Percentiles rank a stretch among this genome's conserved stretches.
Evolutionary conservation across 2,113 vertebrate species (phyloP).

Genomic region (Promerops cafer): DNA sequence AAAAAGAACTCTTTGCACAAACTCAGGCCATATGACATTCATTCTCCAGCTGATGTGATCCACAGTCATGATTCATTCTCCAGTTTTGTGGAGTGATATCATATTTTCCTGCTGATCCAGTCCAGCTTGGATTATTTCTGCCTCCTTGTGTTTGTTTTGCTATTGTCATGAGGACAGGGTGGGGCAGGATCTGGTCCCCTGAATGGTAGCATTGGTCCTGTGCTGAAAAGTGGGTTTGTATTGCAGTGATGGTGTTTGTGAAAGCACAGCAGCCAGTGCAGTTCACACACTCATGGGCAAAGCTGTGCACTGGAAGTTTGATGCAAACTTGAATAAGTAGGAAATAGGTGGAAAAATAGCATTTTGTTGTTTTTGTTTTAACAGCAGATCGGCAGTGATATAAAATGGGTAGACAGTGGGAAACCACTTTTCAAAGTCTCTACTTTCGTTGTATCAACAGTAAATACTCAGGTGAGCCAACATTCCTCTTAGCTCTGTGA

Average conservation of each 20-base stretch:
- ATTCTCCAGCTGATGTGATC: not conserved
- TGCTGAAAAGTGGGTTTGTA: not conserved
- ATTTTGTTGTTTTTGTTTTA: not conserved
- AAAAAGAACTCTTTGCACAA: not conserved
- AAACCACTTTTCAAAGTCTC: slow-evolving; percentile 92
- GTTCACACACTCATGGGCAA: not conserved
- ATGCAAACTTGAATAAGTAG: not conserved
- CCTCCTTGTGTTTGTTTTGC: not conserved
- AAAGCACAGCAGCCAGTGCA: not conserved
- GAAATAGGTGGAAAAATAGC: not conserved
- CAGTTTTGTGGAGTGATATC: not conserved
- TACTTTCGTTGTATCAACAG: slow-evolving; percentile 88
- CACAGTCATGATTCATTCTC: not conserved
- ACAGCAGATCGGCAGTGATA: slow-evolving; percentile 77
- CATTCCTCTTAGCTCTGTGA: not conserved
- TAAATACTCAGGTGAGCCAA: slow-evolving; percentile 89
- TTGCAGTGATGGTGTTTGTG: not conserved
- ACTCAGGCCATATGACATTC: not conserved
- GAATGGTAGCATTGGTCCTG: not conserved
- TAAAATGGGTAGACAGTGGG: slow-evolving; percentile 94
- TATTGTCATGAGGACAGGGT: not conserved
- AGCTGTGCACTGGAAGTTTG: not conserved
- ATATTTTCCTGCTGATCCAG: not conserved
- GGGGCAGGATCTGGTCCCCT: not conserved
- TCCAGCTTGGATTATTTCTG: not conserved